These are phyloP conservation scores for Pionites leucogaster DNA, from an alignment of 2,113 vertebrate species.

Conservation along the genomic window DNA sequence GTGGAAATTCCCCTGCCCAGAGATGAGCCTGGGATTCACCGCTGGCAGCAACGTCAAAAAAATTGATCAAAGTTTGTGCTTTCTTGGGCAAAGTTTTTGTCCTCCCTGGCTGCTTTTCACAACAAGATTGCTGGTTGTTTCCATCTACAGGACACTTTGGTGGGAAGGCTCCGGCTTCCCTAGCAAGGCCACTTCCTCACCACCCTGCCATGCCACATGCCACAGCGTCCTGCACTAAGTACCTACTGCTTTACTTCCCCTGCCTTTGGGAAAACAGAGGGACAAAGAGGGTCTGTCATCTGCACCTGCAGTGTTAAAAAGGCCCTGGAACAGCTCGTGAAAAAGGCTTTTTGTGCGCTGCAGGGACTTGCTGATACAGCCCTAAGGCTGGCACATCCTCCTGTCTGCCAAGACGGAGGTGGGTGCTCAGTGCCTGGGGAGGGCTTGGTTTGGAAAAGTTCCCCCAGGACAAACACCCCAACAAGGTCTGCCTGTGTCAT, in stretches of 20 bases:
- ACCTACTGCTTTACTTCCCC: not conserved
- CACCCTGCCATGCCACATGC: rapidly evolving
- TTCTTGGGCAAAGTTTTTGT: not conserved
- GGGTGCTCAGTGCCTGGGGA: rapidly evolving
- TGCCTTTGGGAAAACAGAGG: not conserved
- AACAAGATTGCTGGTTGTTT: not conserved
- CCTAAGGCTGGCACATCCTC: not conserved
- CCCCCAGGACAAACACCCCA: not conserved
- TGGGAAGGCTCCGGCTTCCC: not conserved
- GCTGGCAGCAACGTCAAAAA: not conserved
- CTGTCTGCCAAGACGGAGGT: not conserved
- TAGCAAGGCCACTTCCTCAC: not conserved
- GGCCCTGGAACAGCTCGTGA: too few relatives aligned
- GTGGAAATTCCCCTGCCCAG: not conserved
- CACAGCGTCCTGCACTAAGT: not conserved
- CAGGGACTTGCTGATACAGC: not conserved
- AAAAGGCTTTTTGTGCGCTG: not conserved
- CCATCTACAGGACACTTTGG: not conserved
- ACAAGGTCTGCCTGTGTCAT: rapidly evolving
- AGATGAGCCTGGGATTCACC: not conserved
- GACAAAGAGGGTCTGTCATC: not conserved
- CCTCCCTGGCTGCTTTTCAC: not conserved
- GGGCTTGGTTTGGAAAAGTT: rapidly evolving
- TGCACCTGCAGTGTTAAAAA: not conserved
- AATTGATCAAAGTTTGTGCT: not conserved